These are phyloP conservation scores for Saimiri boliviensis DNA, from an alignment of 2,113 vertebrate species.

Conservation along the genomic window DNA sequence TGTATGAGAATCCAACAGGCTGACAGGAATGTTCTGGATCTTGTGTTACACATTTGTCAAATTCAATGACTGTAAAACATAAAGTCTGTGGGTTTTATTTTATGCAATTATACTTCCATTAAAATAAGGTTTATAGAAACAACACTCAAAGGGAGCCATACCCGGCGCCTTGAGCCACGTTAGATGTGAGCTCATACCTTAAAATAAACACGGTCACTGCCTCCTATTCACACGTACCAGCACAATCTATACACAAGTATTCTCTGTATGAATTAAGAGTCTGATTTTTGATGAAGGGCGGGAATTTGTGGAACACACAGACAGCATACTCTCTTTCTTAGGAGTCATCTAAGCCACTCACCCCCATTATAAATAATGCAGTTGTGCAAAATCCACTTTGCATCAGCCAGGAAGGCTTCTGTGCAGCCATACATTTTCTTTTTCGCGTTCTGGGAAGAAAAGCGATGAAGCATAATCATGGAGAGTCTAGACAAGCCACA, in stretches of 20 bases:
- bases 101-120: not conserved
- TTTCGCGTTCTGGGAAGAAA: slow-evolving; percentile 92
- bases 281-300: not conserved
- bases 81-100: not conserved
- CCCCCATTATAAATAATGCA: slow-evolving; percentile 99
- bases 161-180: fast-evolving
- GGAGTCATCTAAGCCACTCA: slow-evolving; percentile 68
- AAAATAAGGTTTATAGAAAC: not conserved
- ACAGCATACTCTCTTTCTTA: not conserved
- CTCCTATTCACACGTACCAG: not conserved
- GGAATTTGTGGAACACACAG: not conserved
- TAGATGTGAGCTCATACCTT: not conserved
- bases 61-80: not conserved
- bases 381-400: slow-evolving; percentile 99
- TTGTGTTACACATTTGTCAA: not conserved
- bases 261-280: not conserved
- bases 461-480: not conserved
- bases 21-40: not conserved
- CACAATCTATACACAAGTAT: not conserved
- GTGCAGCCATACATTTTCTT: slow-evolving; percentile 99
- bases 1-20: not conserved
- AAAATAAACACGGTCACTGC: fast-evolving
- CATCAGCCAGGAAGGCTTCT: slow-evolving; percentile 97
- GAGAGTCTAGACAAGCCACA: not conserved
- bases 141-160: not conserved